Base-by-base conservation (phyloP, 2,113 vertebrate genomes). In the Solea solea region DNA sequence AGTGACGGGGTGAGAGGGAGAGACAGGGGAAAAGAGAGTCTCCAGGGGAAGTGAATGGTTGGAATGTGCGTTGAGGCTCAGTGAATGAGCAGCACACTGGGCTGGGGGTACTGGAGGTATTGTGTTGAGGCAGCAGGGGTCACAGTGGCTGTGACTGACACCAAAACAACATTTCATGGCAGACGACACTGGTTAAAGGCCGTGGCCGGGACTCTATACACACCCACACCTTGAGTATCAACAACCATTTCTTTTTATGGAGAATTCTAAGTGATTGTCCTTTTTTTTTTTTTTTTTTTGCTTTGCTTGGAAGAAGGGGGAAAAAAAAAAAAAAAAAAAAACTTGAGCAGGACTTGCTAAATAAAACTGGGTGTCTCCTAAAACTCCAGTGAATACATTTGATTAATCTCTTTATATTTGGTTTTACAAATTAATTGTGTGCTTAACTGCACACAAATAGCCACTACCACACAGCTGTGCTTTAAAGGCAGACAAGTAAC, bases 91-190 rank as follows among this genome's bases (percentile, higher is more conserved):
- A 71, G 76, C 87, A 88, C 72, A 84, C 90, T 89, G 85, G 78
- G 86, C 72, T 75, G 76, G 84, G 84, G 81, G 79, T 76, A 80
- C 81, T 79, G 81, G 69, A 85, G 88, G 82, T 78, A 88, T 92
- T 91, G 88, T 92, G 90, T 89, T 7, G 64, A 85, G 83, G 86
- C 90, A 91, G 88, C 89, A 75, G 90, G 91, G 90, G 91, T 90
- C 88, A 89, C 83, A 87, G 78, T 89, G 76, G 78, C 89, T 90
- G 82, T 89, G 87, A 89, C 88, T 91, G 90, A 92, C 90, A 91
- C 90, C 87, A 89, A 85, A 91, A 91, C 88, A 90, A 90, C 87
- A 87, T 89, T 90, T 91, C 87, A 91, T 89, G 84, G 86, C 88
- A 88, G 84, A 84, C 82, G 65, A 85, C 81, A 81, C 77, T 81